These are phyloP conservation scores for Macrosteles quadrilineatus DNA, from an alignment of 1,140 invertebrate species.

Conservation along the genomic window DNA sequence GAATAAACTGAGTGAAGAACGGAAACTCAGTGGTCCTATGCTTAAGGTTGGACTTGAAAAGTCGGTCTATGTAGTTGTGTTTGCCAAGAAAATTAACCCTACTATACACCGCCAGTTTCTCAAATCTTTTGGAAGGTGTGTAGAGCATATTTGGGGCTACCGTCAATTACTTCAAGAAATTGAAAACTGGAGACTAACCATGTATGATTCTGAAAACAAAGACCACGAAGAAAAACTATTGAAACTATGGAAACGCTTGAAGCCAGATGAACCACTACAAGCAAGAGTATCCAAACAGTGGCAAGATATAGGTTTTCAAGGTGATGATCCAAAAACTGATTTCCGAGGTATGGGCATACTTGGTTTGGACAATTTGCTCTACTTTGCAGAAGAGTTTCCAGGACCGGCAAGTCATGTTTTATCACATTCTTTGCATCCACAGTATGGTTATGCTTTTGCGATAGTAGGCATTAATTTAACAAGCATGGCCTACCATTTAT, in stretches of 20 bases:
- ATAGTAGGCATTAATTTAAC: conserved; percentile 95
- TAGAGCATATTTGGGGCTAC: conserved; percentile 90
- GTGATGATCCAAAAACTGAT: conserved; percentile 96
- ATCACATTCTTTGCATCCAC: conserved; percentile 86
- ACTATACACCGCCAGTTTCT: conserved; percentile 77
- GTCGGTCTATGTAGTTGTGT: conserved; percentile 66
- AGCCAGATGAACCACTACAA: conserved; percentile 70
- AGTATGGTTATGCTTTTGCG: conserved; percentile 84
- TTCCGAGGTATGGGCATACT: conserved; percentile 98
- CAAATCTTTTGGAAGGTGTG: conserved; percentile 69
- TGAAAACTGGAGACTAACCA: conserved; percentile 70
- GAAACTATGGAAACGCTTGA: conserved; percentile 77
- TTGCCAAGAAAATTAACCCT: conserved; percentile 78
- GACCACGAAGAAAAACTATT: conserved; percentile 80
- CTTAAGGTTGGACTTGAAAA: conserved; percentile 53
- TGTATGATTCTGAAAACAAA: conserved; percentile 72
- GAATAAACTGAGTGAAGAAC: conserved; percentile 61
- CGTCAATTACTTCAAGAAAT: conserved; percentile 73
- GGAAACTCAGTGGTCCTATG: conserved; percentile 54
- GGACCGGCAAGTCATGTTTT: conserved; percentile 79
- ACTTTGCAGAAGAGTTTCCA: conserved; percentile 81
- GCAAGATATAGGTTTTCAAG: conserved; percentile 93
- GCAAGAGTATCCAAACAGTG: conserved; percentile 85
- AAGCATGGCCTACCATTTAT: conserved; percentile 79
- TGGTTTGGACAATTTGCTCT: conserved; percentile 89